Evolutionary conservation across 1,140 invertebrate species (phyloP), one percentile per base, ranked within the genome.

Genomic region (Hyles euphorbiae): DNA sequence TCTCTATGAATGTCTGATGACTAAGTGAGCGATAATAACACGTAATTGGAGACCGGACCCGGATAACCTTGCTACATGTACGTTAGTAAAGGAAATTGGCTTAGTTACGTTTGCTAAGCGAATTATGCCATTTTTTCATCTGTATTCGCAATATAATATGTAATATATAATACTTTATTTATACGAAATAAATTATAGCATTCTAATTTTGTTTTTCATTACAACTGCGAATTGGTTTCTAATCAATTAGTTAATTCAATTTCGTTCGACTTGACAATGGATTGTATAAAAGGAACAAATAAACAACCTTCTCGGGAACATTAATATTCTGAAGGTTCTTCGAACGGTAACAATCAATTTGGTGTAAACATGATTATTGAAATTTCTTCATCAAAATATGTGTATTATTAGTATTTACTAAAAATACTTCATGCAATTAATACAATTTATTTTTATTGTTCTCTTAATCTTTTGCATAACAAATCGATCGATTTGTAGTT

Each of bases 1-100:
- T 66, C 45, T 62, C 56, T 65, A 60, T 58, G 55, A 66, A 63
- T 67, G 59, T 60, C 58, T 40, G 36, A 56, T 72, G 60, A 61
- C 48, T 63, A 61, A 58, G 60, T 62, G 56, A 69, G 58, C 56
- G 56, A 60, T 73, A 70, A 67, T 69, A 58, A 65, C 57, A 68
- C 58, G 61, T 74, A 72, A 72, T 75, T 68, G 68, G 59, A 56
- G 67, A 68, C 68, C 62, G 62, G 67, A 67, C 56, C 47, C 44
- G 57, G 56, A 56, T 65, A 59, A 56, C 75, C 75, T 78, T 75
- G 68, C 50, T 49, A 45, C 53, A 51, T 56, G 56, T 58, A 54
- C 51, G 60, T 69, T 60, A 57, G 46, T 54, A 60, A 70, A 67
- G 68, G 63, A 73, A 73, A 73, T 74, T 69, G 65, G 36, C 53